These are phyloP conservation scores for Sthenelais limicola DNA, from an alignment of 2,888 invertebrate genomes.

Conservation along the genomic window DNA sequence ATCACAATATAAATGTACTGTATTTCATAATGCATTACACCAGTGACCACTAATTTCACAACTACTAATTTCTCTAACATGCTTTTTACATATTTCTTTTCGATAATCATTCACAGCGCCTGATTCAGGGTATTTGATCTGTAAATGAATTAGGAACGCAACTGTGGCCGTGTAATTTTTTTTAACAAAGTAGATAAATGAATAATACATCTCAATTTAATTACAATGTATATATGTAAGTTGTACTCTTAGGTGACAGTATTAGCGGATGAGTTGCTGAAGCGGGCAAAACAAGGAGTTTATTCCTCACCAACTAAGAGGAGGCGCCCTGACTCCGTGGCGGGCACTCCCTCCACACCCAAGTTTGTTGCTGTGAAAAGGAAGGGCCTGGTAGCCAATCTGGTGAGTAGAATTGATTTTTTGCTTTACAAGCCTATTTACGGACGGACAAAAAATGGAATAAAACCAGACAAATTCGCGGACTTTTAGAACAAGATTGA, in stretches of 20 bases:
- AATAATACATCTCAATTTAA: background rate
- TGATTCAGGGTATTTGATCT: too few species aligned
- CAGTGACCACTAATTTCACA: too few species aligned
- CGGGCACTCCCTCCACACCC: constrained; percentile 5
- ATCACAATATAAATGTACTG: background rate
- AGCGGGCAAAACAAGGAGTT: background rate
- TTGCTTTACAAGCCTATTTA: too few species aligned
- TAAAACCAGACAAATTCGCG: too few species aligned
- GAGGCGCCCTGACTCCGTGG: background rate
- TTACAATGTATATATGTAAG: background rate
- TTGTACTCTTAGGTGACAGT: background rate
- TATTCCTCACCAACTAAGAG: background rate
- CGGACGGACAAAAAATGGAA: too few species aligned
- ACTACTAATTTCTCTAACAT: too few species aligned
- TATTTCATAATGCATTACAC: background rate
- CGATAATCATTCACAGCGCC: too few species aligned
- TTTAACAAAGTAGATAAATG: background rate
- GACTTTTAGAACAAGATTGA: too few species aligned
- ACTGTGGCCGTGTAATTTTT: too few species aligned
- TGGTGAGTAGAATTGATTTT: too few species aligned
- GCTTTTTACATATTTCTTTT: too few species aligned
- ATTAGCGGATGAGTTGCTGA: background rate
- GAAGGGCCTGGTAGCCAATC: constrained; percentile 11
- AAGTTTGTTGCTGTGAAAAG: constrained; percentile 1
- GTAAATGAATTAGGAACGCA: too few species aligned